Evolutionary conservation across 1,140 invertebrate genomes (phyloP), one percentile per base, ranked within the genome.

Genomic region (Camponotus vicinus): DNA sequence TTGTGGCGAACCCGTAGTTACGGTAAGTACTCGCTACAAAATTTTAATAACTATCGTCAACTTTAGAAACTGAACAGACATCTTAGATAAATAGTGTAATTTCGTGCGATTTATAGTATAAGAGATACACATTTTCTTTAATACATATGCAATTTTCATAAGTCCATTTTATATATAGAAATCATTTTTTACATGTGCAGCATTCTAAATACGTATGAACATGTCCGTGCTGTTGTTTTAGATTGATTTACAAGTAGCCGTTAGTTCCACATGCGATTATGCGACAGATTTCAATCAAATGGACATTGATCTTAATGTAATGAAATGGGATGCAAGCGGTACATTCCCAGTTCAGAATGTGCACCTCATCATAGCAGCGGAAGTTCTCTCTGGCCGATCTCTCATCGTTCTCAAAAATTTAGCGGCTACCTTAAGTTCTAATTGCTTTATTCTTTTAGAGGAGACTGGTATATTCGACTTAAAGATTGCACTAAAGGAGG

Each of bases 401-500:
- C 67, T 71, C 0, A 67, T 21, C 0, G 88, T 96, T 76, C 92
- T 97, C 21, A 93, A 95, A 18, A 96, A 97, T 87, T 93, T 98
- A 57, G 93, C 95, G 3, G 94, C 94, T n/a, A 96, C 97, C 34
- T 92, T 99, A 2, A 97, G 96, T 86, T 92, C 96, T 0, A 96
- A 96, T 63, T 98, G 98, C n/a, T 98, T 98, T 92, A 87, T 98
- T 2, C 94, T 99, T 59, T 94, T 98, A 6, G 97, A 98, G 93
- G 98, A 98, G 95, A 95, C 96, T 9, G 95, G 94, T 95, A 18
- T 96, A 93, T 94, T 64, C 88, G 94, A 76, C 89, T 95, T 52
- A 86, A 69, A 93, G 42, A 80, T 83, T 8, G 18, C 79, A 3
- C 18, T 92, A 0, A 86, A 88, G 2, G 77, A 90, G 3, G 93